A percentile compares a stretch with the other conserved stretches of the same genome.
Conservation (phyloP, 2,113 vertebrate species). For the Pseudopipra pipra region DNA sequence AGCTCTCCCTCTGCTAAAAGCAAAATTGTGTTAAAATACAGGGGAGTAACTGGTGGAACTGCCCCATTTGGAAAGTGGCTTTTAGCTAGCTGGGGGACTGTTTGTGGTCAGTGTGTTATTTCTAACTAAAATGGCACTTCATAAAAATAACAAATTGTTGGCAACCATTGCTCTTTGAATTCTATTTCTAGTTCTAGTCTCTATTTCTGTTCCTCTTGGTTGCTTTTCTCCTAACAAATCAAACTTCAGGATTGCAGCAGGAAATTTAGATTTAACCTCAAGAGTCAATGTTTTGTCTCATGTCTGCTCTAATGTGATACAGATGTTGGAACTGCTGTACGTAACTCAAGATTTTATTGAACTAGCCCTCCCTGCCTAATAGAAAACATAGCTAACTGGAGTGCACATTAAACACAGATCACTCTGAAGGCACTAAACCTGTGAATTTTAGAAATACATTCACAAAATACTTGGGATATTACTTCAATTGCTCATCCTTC, state of each 20-base stretch:
- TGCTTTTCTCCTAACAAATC: constrained; percentile 72
- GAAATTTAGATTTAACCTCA: constrained; percentile 82
- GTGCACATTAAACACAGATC: constrained; percentile 60
- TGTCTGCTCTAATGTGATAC: constrained; percentile 77
- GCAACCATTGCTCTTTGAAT: constrained; percentile 59
- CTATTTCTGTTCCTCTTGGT: constrained; percentile 65
- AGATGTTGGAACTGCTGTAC: constrained; percentile 77
- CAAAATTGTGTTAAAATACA: not conserved
- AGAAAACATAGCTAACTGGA: constrained; percentile 67
- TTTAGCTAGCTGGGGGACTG: constrained; percentile 12
- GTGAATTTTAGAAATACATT: constrained; percentile 28
- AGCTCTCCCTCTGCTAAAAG: not conserved
- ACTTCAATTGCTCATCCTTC: constrained; percentile 39
- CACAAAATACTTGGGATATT: constrained; percentile 51
- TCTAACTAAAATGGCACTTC: constrained; percentile 55
- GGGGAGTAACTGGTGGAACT: not conserved
- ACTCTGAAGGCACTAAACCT: constrained; percentile 46
- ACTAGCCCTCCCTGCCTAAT: constrained; percentile 71
- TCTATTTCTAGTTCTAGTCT: constrained; percentile 54
- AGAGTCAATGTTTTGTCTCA: constrained; percentile 81
- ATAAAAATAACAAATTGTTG: constrained; percentile 69
- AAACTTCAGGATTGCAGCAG: constrained; percentile 73
- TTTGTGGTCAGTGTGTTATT: constrained; percentile 60
- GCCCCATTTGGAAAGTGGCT: not conserved
- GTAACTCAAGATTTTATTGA: constrained; percentile 72